Conservation (phyloP, 2,888 invertebrate species). For the Apomyelois bistriatella region DNA sequence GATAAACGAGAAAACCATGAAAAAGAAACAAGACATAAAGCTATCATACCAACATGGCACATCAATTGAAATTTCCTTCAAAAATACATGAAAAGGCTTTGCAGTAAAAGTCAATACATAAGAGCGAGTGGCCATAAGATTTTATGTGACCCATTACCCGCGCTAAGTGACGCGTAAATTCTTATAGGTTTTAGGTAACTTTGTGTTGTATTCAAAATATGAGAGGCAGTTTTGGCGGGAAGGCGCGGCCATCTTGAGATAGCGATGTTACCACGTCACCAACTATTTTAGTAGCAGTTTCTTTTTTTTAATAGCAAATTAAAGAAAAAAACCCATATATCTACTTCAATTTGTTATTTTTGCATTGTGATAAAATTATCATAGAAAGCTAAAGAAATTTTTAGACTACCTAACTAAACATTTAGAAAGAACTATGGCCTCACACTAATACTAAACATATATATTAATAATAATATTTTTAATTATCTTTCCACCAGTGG, state of each 20-base stretch:
- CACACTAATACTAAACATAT: too few relatives aligned
- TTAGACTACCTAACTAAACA: too few relatives aligned
- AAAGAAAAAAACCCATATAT: too few relatives aligned
- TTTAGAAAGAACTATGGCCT: too few relatives aligned
- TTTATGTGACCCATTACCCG: slow-evolving; percentile 72
- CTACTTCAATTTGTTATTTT: too few relatives aligned
- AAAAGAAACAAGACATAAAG: slow-evolving; percentile 2
- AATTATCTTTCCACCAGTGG: too few relatives aligned
- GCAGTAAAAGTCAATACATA: slow-evolving; percentile 71
- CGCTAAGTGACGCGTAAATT: slow-evolving; percentile 75
- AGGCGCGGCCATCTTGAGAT: too few relatives aligned
- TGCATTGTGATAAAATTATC: too few relatives aligned
- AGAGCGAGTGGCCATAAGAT: slow-evolving; percentile 74
- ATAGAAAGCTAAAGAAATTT: too few relatives aligned
- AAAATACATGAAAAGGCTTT: slow-evolving; percentile 30
- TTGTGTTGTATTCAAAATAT: slow-evolving; percentile 72
- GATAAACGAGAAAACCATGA: not conserved
- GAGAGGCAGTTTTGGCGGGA: not conserved
- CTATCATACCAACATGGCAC: not conserved
- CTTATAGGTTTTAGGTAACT: slow-evolving; percentile 57
- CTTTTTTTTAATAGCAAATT: too few relatives aligned
- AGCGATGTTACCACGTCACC: not conserved
- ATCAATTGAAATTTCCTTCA: slow-evolving; percentile 10
- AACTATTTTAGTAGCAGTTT: too few relatives aligned
- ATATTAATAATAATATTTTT: too few relatives aligned